phyloP scores from a whole-genome alignment of 2,797 vertebrate species.

The Sitta carolinensis region DNA sequence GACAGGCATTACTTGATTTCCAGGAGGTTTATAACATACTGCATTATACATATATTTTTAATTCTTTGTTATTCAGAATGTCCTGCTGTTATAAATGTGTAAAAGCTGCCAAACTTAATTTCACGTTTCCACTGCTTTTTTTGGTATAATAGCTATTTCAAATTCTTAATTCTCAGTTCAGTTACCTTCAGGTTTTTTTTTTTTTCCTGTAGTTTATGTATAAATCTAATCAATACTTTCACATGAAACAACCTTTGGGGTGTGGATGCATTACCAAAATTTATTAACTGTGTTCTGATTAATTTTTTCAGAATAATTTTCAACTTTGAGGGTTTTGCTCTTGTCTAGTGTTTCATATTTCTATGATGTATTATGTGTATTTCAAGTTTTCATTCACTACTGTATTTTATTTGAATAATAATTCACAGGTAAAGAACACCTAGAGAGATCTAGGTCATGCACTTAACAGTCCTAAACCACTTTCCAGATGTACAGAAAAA shows the following conservation, averaged over 20 bases:
- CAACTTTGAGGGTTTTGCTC: background rate
- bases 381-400: background rate
- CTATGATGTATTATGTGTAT: background rate
- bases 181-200: background rate
- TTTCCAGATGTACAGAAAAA: background rate
- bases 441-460: background rate
- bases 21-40: background rate
- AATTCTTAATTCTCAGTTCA: background rate
- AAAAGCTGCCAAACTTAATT: background rate
- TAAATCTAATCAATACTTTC: background rate
- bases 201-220: background rate
- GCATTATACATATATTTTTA: background rate
- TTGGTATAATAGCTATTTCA: background rate
- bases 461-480: constrained; percentile 17
- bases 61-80: background rate
- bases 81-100: background rate
- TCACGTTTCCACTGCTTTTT: background rate
- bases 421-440: background rate
- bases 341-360: background rate
- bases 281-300: background rate
- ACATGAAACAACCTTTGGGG: background rate
- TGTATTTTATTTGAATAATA: background rate
- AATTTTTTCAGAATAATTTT: background rate
- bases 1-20: background rate
- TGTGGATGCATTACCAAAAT: background rate